Evolutionary conservation across 2,888 invertebrate species (phyloP).

Genomic region (Saturnia pavonia): DNA sequence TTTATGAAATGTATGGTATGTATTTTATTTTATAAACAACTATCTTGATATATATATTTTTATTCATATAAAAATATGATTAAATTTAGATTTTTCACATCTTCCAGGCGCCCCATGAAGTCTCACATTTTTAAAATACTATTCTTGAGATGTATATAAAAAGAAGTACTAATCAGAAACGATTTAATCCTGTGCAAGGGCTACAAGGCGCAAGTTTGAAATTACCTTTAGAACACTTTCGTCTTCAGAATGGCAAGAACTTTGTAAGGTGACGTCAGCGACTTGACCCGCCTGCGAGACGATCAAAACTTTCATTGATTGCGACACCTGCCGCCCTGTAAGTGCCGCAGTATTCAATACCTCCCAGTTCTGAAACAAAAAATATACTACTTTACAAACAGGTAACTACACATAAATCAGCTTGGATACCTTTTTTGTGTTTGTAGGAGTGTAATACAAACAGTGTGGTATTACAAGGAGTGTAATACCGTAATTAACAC

Average conservation of each 20-base stretch:
- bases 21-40: no score
- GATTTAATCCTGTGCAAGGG: not conserved
- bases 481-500: no score
- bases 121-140: no score
- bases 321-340: conserved; percentile 96
- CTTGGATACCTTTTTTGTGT: no score
- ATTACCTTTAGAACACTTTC: conserved; percentile 97
- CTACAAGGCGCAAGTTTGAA: not conserved
- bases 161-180: not conserved
- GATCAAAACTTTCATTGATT: conserved; percentile 97
- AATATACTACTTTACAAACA: not conserved
- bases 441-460: no score
- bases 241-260: conserved; percentile 97
- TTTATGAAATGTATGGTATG: no score
- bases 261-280: conserved; percentile 96
- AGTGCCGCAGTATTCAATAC: conserved; percentile 97
- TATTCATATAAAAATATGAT: no score
- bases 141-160: not conserved
- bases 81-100: no score
- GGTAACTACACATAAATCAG: not conserved
- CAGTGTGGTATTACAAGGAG: no score
- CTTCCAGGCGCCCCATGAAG: no score
- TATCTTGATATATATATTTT: no score
- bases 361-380: conserved; percentile 91
- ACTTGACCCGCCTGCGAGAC: conserved; percentile 97